Conservation (phyloP, 2,888 invertebrate genomes). For the Diplolepis rosae region DNA sequence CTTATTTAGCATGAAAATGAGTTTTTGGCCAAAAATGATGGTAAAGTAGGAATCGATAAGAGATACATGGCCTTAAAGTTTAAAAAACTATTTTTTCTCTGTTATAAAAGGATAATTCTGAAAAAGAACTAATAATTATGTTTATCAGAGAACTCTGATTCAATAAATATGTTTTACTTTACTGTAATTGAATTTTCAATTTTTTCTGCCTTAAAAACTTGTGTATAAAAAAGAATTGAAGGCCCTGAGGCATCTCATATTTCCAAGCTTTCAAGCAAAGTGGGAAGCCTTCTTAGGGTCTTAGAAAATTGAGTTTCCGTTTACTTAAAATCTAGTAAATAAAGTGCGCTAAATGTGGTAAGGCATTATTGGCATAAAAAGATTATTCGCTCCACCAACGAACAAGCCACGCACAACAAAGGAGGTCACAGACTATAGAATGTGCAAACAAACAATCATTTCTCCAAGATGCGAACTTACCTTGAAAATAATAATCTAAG, state of each 20-base stretch:
- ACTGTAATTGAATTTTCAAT: too few relatives aligned
- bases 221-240: not conserved
- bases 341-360: slow-evolving; percentile 11
- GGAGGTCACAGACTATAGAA: not conserved
- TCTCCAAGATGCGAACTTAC: slow-evolving; percentile 3
- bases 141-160: too few relatives aligned
- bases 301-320: slow-evolving; percentile 19
- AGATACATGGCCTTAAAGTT: too few relatives aligned
- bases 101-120: too few relatives aligned
- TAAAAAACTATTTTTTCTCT: too few relatives aligned
- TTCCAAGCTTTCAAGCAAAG: not conserved
- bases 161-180: too few relatives aligned
- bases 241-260: not conserved
- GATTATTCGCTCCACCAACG: slow-evolving; percentile 36
- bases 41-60: too few relatives aligned
- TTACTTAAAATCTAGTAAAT: slow-evolving; percentile 11
- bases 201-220: not conserved
- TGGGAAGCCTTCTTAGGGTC: not conserved
- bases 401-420: slow-evolving; percentile 30
- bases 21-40: too few relatives aligned
- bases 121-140: too few relatives aligned
- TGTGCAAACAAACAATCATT: not conserved
- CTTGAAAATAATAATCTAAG: slow-evolving; percentile 16
- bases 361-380: slow-evolving; percentile 30
- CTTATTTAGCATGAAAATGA: too few relatives aligned